Evolutionary conservation across 2,888 invertebrate species (phyloP).

Genomic region (Pherbina coryleti): DNA sequence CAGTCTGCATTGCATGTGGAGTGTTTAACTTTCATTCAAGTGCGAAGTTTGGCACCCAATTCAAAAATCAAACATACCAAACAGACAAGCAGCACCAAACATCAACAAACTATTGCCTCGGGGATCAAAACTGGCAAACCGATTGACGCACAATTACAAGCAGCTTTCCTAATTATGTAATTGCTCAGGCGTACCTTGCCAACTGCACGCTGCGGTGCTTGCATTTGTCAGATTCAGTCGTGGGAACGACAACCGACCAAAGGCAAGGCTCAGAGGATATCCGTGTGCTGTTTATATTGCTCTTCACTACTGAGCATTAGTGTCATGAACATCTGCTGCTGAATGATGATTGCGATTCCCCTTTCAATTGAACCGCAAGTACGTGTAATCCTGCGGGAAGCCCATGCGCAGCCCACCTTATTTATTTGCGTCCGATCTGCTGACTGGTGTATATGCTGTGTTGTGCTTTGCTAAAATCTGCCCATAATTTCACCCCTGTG

Average conservation of each 20-base stretch:
- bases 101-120: not conserved
- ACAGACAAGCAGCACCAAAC: not conserved
- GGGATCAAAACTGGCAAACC: not conserved
- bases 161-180: slow-evolving; percentile 51
- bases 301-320: slow-evolving; percentile 49
- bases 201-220: slow-evolving; percentile 35
- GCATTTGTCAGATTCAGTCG: slow-evolving; percentile 51
- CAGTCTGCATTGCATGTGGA: not conserved
- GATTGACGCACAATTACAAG: slow-evolving; percentile 19
- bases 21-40: slow-evolving; percentile 60
- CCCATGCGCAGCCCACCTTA: slow-evolving; percentile 52
- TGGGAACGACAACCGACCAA: slow-evolving; percentile 56
- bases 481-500: not conserved
- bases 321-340: slow-evolving; percentile 54
- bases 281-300: not conserved
- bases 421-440: slow-evolving; percentile 21
- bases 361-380: slow-evolving; percentile 41
- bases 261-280: slow-evolving; percentile 39
- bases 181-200: slow-evolving; percentile 50
- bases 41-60: slow-evolving; percentile 63
- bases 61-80: slow-evolving; percentile 49
- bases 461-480: slow-evolving; percentile 3
- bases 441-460: not conserved
- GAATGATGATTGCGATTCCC: slow-evolving; percentile 34
- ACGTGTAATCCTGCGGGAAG: slow-evolving; percentile 57